phyloP scores from a whole-genome alignment of 2,888 invertebrate genomes.

The Polyploca ridens region DNA sequence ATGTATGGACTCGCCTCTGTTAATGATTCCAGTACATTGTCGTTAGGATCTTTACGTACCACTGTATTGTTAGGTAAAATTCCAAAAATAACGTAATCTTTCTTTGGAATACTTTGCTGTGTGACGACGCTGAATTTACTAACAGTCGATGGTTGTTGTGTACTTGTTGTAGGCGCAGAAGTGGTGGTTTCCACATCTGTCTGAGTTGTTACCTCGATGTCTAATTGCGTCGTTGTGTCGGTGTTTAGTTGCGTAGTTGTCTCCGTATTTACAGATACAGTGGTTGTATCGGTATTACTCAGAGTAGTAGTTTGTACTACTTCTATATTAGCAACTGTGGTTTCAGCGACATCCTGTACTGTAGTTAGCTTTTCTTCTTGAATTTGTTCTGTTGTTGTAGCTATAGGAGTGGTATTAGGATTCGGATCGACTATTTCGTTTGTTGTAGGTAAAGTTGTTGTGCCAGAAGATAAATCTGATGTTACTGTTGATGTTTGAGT shows the following conservation, averaged over 20 bases:
- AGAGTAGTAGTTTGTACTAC: slow-evolving; percentile 51
- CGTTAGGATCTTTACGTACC: slow-evolving; percentile 89
- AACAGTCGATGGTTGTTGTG: slow-evolving; percentile 50
- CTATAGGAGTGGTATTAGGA: slow-evolving; percentile 29
- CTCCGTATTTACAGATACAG: slow-evolving; percentile 33
- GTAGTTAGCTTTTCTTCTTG: slow-evolving; percentile 20
- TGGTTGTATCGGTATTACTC: slow-evolving; percentile 31
- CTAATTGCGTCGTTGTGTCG: slow-evolving; percentile 38
- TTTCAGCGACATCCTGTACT: slow-evolving; percentile 25
- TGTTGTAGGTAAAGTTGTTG: slow-evolving; percentile 11
- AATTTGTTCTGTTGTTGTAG: slow-evolving; percentile 35
- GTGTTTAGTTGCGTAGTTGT: slow-evolving; percentile 36
- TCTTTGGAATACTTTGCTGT: slow-evolving; percentile 75
- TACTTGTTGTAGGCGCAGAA: slow-evolving; percentile 40
- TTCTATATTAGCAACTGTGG: slow-evolving; percentile 32
- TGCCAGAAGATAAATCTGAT: slow-evolving; percentile 1
- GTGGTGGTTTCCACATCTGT: slow-evolving; percentile 42
- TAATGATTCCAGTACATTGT: slow-evolving; percentile 86
- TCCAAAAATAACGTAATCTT: slow-evolving; percentile 90
- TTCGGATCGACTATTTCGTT: slow-evolving; percentile 18
- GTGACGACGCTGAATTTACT: slow-evolving; percentile 50
- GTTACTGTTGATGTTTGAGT: slow-evolving; percentile 25
- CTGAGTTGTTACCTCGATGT: slow-evolving; percentile 46
- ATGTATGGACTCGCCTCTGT: slow-evolving; percentile 89
- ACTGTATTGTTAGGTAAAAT: slow-evolving; percentile 92